Evolutionary conservation across 2,797 vertebrate genomes (phyloP).

Genomic region (Acipenser oxyrinchus): DNA sequence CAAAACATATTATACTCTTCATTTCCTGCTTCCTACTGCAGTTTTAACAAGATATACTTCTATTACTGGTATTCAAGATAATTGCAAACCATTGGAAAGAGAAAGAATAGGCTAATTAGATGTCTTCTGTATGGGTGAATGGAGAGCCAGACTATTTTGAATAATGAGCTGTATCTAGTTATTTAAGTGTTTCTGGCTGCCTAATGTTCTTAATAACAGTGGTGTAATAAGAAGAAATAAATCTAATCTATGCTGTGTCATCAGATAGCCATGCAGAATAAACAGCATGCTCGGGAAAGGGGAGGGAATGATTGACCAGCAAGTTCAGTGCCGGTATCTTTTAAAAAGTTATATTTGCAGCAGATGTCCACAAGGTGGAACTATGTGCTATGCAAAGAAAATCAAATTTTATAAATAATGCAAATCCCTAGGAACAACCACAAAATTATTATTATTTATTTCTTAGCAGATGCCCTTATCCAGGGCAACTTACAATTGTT

Average conservation of each 20-base stretch:
- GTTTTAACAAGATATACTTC: conserved; percentile 13
- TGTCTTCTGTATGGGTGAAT: conserved; percentile 7
- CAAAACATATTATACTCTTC: conserved; percentile 16
- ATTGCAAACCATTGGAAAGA: conserved; percentile 13
- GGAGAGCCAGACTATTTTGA: conserved; percentile 31
- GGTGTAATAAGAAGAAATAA: conserved; percentile 59
- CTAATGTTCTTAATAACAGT: conserved; percentile 58
- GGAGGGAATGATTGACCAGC: too few relatives aligned
- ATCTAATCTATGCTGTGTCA: conserved; percentile 38
- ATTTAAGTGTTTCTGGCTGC: conserved; percentile 36
- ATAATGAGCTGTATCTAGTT: conserved; percentile 41
- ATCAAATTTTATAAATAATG: too few relatives aligned
- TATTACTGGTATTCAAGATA: conserved; percentile 7
- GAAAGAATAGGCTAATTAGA: conserved; percentile 5
- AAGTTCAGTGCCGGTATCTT: too few relatives aligned
- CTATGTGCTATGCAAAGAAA: too few relatives aligned
- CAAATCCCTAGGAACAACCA: too few relatives aligned
- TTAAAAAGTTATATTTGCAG: too few relatives aligned
- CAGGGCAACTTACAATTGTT: too few relatives aligned
- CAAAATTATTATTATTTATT: too few relatives aligned
- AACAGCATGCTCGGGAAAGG: conserved; percentile 24
- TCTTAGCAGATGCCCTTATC: too few relatives aligned
- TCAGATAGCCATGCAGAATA: neutral
- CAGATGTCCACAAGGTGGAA: too few relatives aligned
- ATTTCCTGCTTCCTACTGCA: conserved; percentile 12